These are phyloP conservation scores for Poecilus cupreus DNA, from an alignment of 2,888 invertebrate species.

Conservation along the genomic window DNA sequence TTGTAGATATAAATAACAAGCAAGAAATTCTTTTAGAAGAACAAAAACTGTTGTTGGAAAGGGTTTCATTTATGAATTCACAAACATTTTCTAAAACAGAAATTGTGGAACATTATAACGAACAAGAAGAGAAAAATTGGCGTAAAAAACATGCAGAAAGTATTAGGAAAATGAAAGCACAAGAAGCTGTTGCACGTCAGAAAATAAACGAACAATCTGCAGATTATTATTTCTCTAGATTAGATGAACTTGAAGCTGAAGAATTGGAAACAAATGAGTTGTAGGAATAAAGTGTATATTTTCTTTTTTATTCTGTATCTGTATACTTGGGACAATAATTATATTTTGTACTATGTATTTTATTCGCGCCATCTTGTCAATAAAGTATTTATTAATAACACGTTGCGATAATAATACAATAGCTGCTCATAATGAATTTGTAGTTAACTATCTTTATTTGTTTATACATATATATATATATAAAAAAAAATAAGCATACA, in stretches of 20 bases:
- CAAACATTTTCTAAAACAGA: background rate
- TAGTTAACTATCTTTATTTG: too few species aligned
- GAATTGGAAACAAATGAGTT: conserved; percentile 16
- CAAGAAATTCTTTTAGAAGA: conserved; percentile 5
- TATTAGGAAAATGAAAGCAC: conserved; percentile 25
- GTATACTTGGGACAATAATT: too few species aligned
- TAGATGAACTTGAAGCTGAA: conserved; percentile 12
- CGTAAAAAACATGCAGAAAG: background rate
- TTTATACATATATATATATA: too few species aligned
- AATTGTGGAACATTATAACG: conserved; percentile 19
- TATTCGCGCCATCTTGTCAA: too few species aligned
- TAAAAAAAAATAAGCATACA: too few species aligned
- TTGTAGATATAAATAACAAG: conserved; percentile 28
- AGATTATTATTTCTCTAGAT: conserved; percentile 19
- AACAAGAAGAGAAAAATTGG: conserved; percentile 19
- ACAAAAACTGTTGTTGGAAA: conserved; percentile 29
- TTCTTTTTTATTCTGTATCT: too few species aligned
- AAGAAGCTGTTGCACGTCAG: conserved; percentile 25
- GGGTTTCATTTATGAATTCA: background rate
- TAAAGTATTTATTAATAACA: too few species aligned
- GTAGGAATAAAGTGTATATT: background rate
- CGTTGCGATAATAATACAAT: too few species aligned
- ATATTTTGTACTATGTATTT: too few species aligned
- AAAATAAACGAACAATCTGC: background rate
- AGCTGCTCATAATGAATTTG: too few species aligned